A percentile compares a stretch with the other conserved stretches of the same genome.
These are phyloP conservation scores for Neelides sp. DNA, from an alignment of 1,140 invertebrate species.

Conservation along the genomic window DNA sequence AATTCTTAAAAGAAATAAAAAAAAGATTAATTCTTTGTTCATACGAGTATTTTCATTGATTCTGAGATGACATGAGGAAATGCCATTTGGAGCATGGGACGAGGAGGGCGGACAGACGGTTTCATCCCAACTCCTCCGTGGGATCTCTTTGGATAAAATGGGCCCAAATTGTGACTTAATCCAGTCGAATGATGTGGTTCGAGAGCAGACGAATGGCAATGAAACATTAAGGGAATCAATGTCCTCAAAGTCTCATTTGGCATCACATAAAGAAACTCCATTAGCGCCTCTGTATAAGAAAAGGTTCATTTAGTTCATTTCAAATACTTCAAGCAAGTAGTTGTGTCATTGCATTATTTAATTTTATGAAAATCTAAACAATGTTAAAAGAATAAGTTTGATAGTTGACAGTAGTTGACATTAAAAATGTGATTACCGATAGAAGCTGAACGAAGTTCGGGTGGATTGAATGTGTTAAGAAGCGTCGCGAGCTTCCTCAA, in stretches of 20 bases:
- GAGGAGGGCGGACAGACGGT: constrained; percentile 46
- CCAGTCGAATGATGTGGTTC: constrained; percentile 50
- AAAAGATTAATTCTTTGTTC: neutral
- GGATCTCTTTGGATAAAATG: constrained; percentile 35
- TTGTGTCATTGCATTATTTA: neutral
- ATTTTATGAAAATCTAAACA: neutral
- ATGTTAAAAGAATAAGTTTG: neutral
- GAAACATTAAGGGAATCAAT: constrained; percentile 66
- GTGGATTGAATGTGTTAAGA: constrained; percentile 79
- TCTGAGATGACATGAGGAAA: constrained; percentile 62
- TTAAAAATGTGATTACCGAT: constrained; percentile 45
- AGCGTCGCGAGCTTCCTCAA: constrained; percentile 70
- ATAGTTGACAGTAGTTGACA: neutral
- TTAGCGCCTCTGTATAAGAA: constrained; percentile 55
- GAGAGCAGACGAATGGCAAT: constrained; percentile 61
- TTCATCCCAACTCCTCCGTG: constrained; percentile 30
- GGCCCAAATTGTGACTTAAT: constrained; percentile 19
- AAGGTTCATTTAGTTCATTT: neutral
- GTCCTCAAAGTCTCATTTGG: constrained; percentile 67
- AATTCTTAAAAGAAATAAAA: neutral
- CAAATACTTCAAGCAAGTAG: neutral
- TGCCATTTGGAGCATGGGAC: constrained; percentile 79
- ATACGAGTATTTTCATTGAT: constrained; percentile 45
- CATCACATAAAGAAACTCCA: constrained; percentile 68
- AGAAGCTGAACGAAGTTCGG: constrained; percentile 62